Base-by-base conservation (phyloP, 2,113 vertebrate species). In the Catagonus wagneri region DNA sequence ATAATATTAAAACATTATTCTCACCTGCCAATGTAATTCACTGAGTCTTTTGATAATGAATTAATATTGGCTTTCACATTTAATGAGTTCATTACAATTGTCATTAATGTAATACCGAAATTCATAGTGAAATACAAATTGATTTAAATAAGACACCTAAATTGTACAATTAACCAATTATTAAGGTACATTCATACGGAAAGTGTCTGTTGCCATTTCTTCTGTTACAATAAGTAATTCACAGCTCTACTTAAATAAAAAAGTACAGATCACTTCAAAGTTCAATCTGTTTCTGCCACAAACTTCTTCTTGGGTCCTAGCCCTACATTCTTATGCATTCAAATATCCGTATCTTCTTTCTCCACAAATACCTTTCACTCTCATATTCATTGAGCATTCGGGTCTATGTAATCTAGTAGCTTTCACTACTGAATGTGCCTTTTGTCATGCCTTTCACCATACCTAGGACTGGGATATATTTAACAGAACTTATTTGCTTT, bases 21-120 rank as follows among this genome's bases (percentile, higher is more conserved):
- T 95, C 95, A 94, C 58, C 78, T 98, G 96, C 95, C 97, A 98
- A 96, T 98, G 96, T 83, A 98, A 96, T 98, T 98, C 95, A 97
- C 95, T 92, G 94, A 96, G 54, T 96, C 27, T 97, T 97, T 97
- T 95, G 93, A 96, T 97, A 98, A 96, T 96, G 97, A 95, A 98
- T 98, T 98, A 98, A 98, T 98, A 98, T 97, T 98, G 97, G 98
- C 97, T 98, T 97, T 96, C 84, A 98, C 94, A 97, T 97, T 98
- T 98, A 98, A 98, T 98, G 96, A 96, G 92, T 98, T 98, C 95
- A 98, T 98, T 98, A 97, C 44, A 97, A 96, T 97, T 97, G 90
- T 97, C 96, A 98, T 98, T 98, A 97, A 94, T 96, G 61, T 96
- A 97, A 96, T 98, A 92, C 84, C 97, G 95, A 98, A 98, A 98